Percentiles rank a stretch among this genome's conserved stretches.
These are phyloP conservation scores for Lysandra coridon DNA, from an alignment of 2,888 invertebrate genomes.

Conservation along the genomic window DNA sequence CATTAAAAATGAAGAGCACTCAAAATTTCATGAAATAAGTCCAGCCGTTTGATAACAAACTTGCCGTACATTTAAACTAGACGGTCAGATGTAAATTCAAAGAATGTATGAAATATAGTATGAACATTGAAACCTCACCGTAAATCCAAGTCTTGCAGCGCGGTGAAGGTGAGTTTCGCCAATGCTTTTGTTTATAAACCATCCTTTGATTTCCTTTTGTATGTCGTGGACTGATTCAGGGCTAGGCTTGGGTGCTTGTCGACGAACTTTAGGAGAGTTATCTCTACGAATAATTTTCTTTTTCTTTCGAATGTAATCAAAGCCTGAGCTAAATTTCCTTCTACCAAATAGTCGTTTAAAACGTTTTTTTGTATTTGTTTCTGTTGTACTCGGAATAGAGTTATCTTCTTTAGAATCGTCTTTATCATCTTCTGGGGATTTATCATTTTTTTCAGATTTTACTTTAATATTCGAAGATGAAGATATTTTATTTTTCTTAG, in stretches of 20 bases:
- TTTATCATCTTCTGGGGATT: conserved; percentile 62
- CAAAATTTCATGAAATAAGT: too few relatives aligned
- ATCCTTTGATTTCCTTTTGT: conserved; percentile 91
- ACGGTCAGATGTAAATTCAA: too few relatives aligned
- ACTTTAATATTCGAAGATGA: conserved; percentile 58
- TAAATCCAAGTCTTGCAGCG: conserved; percentile 93
- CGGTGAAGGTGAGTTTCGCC: conserved; percentile 96
- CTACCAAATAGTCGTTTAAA: conserved; percentile 84
- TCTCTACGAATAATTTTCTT: conserved; percentile 85
- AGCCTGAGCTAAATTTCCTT: conserved; percentile 89
- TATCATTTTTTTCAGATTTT: conserved; percentile 56
- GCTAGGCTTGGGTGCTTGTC: conserved; percentile 76
- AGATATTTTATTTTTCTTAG: conserved; percentile 62
- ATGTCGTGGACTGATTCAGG: conserved; percentile 88
- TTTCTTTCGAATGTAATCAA: conserved; percentile 94
- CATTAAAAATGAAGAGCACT: too few relatives aligned
- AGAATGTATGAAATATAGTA: neutral
- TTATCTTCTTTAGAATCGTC: conserved; percentile 66
- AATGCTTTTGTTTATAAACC: conserved; percentile 96
- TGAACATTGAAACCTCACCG: conserved; percentile 76
- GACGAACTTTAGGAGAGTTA: conserved; percentile 65
- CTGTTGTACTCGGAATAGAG: conserved; percentile 53
- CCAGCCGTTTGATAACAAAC: too few relatives aligned
- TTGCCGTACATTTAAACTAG: too few relatives aligned
- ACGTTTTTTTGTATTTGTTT: conserved; percentile 74